Base-by-base conservation (phyloP, 2,888 invertebrate genomes). In the Chrysolina oricalcia region DNA sequence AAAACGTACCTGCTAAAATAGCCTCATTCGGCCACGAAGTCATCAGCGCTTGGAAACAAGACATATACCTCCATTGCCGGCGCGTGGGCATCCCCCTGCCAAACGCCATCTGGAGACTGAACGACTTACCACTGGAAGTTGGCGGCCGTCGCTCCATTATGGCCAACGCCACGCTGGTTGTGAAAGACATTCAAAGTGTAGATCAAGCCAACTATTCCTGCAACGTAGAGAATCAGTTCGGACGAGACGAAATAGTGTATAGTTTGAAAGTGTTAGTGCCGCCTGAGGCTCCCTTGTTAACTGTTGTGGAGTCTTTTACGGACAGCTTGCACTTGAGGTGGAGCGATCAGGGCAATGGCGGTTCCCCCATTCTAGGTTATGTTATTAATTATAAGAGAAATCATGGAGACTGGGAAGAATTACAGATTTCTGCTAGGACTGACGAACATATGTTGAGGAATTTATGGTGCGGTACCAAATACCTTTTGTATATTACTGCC, bases 171-270 rank as follows among this genome's bases (percentile, higher is more conserved):
- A 94, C 95, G 1, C 89, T 96, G 27, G 91, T 81, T 67, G 94
- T 96, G 78, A 92, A 93, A 87, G 95, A 94, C 80, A 90, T 95
- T 5, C 95, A 96, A 86, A 93, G 93, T 81, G 92, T 93, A 23
- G 97, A 97, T 88, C 95, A 95, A 81, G 97, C 96, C 15, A 97
- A 97, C 89, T 98, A 97, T 88, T 96, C 96, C 0, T 98, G 97
- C 86, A 90, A 91, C 46, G 96, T 96, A 0, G 95, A 96, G 85
- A 97, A 98, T 87, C 91, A 91, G 11, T 93, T 95, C 89, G 96
- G 96, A 2, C 92, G 92, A 72, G 97, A 96, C 88, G 94, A 95
- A 83, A 95, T 97, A 76, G 92, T 94, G 0, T 96, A 96, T 87
- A 92, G 92, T 73, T 91, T 95, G 23, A 93, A 92, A 82, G 93